A percentile compares a stretch with the other conserved stretches of the same genome.
Evolutionary conservation across 1,140 invertebrate species (phyloP).

Genomic region (Drosophila obscura): DNA sequence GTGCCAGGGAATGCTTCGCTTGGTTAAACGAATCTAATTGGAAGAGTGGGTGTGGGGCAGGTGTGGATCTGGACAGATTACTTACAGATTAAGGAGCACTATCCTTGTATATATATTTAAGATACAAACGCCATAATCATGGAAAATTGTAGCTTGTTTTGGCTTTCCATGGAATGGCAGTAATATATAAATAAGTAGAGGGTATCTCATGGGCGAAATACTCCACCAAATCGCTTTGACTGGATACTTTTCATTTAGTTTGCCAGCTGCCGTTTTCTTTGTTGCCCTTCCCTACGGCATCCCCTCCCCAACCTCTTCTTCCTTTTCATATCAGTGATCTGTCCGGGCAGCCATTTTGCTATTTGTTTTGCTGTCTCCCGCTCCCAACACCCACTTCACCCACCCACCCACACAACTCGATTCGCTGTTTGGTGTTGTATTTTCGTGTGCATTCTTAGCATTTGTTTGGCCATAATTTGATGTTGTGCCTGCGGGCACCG

Average conservation of each 20-base stretch:
- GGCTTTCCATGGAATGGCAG: too few relatives aligned
- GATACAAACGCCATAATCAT: too few relatives aligned
- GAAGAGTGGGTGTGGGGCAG: too few relatives aligned
- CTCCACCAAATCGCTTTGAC: not conserved
- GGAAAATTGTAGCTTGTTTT: too few relatives aligned
- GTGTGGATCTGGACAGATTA: too few relatives aligned
- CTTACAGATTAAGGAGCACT: too few relatives aligned
- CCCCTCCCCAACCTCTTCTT: not conserved
- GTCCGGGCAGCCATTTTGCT: conserved; percentile 42
- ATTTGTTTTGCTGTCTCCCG: conserved; percentile 48
- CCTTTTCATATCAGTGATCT: conserved; percentile 62
- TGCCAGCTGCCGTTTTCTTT: conserved; percentile 33
- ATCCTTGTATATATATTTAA: too few relatives aligned
- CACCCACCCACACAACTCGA: not conserved
- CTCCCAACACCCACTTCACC: not conserved
- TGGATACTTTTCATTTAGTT: conserved; percentile 75
- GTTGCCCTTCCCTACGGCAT: not conserved
- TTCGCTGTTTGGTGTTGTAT: conserved; percentile 22
- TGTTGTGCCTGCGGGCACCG: conserved; percentile 29
- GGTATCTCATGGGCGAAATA: not conserved
- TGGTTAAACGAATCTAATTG: too few relatives aligned
- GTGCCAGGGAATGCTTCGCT: too few relatives aligned
- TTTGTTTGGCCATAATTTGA: conserved; percentile 65
- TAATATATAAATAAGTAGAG: not conserved
- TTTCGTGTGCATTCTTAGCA: conserved; percentile 42